phyloP scores from a whole-genome alignment of 1,140 invertebrate species.

The Drosophila repleta region DNA sequence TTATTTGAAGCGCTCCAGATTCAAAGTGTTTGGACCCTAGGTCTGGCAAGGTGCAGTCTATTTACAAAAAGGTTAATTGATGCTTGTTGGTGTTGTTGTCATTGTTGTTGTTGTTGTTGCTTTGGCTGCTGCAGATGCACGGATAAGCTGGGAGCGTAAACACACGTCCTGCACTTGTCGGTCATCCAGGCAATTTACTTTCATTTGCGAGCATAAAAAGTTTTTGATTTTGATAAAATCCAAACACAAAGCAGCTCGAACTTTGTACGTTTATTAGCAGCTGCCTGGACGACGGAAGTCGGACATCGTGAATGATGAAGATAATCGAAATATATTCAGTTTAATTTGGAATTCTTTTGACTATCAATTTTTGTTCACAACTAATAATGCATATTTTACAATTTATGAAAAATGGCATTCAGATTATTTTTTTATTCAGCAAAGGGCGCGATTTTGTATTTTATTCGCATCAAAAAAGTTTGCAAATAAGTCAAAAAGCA shows the following conservation, averaged over 20 bases:
- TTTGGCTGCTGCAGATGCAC: conserved; percentile 37
- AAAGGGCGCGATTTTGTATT: too few relatives aligned
- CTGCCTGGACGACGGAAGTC: not conserved
- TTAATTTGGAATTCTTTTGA: not conserved
- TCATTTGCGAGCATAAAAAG: conserved; percentile 16
- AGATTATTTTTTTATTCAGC: too few relatives aligned
- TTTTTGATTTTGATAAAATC: conserved; percentile 25
- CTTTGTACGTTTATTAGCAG: conserved; percentile 11
- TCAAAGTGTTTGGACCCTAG: conserved; percentile 16
- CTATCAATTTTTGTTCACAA: not conserved
- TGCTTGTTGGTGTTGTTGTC: conserved; percentile 36
- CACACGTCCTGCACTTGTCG: conserved; percentile 55
- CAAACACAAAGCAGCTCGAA: not conserved
- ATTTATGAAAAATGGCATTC: too few relatives aligned
- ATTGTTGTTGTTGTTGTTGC: conserved; percentile 44
- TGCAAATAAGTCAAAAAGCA: too few relatives aligned
- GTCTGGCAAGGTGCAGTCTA: conserved; percentile 27
- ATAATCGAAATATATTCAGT: not conserved
- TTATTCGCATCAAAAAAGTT: too few relatives aligned
- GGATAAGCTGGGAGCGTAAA: conserved; percentile 38
- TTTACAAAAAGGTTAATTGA: conserved; percentile 61
- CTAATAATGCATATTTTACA: not conserved
- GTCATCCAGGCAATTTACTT: conserved; percentile 67
- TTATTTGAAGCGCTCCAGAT: conserved; percentile 32
- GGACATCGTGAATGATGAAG: not conserved